phyloP scores from a whole-genome alignment of 2,113 vertebrate species.

The Eclectus roratus region DNA sequence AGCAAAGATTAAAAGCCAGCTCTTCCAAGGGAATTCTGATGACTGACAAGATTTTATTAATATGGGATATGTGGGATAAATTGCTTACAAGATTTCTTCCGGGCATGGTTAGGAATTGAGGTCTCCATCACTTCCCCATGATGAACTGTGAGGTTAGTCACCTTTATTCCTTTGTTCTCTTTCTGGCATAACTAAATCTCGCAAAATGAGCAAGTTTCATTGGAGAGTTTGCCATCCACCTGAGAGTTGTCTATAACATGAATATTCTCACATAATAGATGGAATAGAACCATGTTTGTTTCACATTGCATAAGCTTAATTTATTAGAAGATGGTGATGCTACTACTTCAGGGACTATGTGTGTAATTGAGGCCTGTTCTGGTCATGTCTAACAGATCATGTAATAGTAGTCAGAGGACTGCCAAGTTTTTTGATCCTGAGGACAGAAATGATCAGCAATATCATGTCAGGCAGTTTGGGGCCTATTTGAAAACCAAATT shows the following conservation, averaged over 20 bases:
- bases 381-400: neutral
- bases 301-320: neutral
- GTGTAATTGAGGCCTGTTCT: neutral
- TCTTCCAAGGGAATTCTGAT: neutral
- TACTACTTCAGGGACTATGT: neutral
- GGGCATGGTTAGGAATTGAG: neutral
- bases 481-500: neutral
- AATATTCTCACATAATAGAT: neutral
- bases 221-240: neutral
- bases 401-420: neutral
- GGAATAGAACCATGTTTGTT: neutral
- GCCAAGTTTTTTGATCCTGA: neutral
- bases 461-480: rapidly evolving
- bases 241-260: neutral
- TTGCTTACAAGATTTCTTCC: neutral
- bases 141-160: neutral
- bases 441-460: neutral
- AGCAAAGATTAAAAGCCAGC: neutral
- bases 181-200: neutral
- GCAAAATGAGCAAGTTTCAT: neutral
- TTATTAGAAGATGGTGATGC: neutral
- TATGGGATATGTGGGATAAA: neutral
- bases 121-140: neutral
- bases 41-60: neutral
- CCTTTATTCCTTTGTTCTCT: neutral